phyloP scores from a whole-genome alignment of 2,888 invertebrate species.

The Nomada flava region DNA sequence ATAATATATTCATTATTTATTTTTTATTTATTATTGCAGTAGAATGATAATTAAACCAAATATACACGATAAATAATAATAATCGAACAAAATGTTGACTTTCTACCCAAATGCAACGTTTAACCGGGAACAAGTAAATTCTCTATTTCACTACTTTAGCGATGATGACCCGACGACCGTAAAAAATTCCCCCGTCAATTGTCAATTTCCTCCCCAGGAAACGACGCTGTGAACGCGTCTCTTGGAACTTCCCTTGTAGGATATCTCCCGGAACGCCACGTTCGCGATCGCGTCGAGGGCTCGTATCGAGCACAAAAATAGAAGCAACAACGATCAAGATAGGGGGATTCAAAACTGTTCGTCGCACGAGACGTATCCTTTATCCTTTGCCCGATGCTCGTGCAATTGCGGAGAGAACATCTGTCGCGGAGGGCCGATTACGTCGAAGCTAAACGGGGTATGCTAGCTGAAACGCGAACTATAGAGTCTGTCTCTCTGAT shows the following conservation, averaged over 20 bases:
- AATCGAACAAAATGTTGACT: too few species aligned
- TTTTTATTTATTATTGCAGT: too few species aligned
- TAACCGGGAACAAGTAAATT: too few species aligned
- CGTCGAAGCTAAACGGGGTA: slow-evolving; percentile 24
- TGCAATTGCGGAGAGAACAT: slow-evolving; percentile 16
- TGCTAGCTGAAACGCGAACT: background rate
- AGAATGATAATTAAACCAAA: too few species aligned
- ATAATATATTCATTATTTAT: too few species aligned
- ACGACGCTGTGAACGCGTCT: background rate
- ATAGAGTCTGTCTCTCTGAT: background rate
- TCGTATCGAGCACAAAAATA: background rate
- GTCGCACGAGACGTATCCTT: slow-evolving; percentile 2
- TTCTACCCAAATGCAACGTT: too few species aligned
- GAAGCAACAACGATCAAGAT: slow-evolving; percentile 11
- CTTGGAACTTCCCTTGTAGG: background rate
- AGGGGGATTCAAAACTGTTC: slow-evolving; percentile 21
- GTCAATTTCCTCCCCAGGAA: background rate
- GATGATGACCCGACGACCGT: background rate
- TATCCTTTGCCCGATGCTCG: background rate
- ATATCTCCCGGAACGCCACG: background rate
- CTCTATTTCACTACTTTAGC: too few species aligned
- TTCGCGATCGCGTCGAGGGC: background rate
- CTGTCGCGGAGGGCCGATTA: slow-evolving; percentile 31
- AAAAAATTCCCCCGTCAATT: background rate
- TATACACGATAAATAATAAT: too few species aligned